Evolutionary conservation across 2,113 vertebrate species (phyloP).

Genomic region (Vimba vimba): DNA sequence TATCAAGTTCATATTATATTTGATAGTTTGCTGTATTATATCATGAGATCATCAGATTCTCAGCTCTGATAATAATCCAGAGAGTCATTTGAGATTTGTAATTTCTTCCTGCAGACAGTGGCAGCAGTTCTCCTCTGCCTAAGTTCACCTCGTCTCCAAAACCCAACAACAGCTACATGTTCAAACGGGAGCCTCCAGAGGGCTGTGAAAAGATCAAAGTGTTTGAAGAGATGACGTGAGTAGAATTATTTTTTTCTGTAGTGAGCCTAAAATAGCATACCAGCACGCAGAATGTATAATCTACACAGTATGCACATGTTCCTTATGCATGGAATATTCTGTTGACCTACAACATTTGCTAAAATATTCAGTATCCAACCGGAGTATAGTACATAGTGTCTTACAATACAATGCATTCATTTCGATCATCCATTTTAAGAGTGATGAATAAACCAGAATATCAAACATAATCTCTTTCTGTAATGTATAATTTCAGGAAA

Average conservation of each 20-base stretch:
- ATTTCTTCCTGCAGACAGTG: slow-evolving; percentile 88
- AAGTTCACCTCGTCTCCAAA: slow-evolving; percentile 99
- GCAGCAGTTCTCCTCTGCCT: slow-evolving; percentile 97
- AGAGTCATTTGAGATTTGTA: neutral
- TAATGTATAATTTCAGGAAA: no score
- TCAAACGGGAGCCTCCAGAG: slow-evolving; percentile 98
- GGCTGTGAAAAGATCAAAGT: slow-evolving; percentile 99
- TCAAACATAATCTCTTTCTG: no score
- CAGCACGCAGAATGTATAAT: neutral
- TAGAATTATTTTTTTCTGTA: slow-evolving; percentile 58
- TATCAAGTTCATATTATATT: neutral
- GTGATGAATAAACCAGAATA: neutral
- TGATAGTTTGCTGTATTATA: neutral
- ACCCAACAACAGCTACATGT: slow-evolving; percentile 99
- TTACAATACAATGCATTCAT: neutral
- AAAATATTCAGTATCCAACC: neutral
- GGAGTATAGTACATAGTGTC: neutral
- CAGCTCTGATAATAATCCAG: neutral
- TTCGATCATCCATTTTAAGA: neutral
- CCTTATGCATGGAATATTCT: neutral
- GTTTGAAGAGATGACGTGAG: slow-evolving; percentile 97
- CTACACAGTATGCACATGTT: neutral
- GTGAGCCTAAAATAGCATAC: neutral
- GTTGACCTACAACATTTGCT: neutral
- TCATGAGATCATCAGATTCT: neutral